A percentile compares a stretch with the other conserved stretches of the same genome.
Evolutionary conservation across 2,888 invertebrate species (phyloP).

Genomic region (Pterostichus niger): DNA sequence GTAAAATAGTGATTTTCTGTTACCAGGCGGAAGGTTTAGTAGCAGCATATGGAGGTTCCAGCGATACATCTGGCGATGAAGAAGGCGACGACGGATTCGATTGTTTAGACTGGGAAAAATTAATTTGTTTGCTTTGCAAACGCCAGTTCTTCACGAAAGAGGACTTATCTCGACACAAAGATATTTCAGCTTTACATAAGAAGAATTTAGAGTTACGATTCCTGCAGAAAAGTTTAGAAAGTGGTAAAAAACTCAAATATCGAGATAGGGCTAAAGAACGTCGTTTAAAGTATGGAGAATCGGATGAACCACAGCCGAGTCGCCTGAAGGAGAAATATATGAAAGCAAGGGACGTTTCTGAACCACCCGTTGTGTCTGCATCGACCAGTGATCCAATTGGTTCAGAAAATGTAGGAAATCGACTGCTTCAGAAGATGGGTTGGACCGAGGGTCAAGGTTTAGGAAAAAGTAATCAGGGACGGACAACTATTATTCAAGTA

Average conservation of each 20-base stretch:
- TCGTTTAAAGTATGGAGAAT: conserved; percentile 94
- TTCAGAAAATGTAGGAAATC: conserved; percentile 95
- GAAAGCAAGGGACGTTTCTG: conserved; percentile 79
- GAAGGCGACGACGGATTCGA: conserved; percentile 85
- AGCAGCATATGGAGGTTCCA: conserved; percentile 89
- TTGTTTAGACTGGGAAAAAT: conserved; percentile 91
- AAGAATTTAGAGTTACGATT: conserved; percentile 84
- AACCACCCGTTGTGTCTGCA: conserved; percentile 77
- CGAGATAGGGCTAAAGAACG: conserved; percentile 98
- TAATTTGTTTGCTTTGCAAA: conserved; percentile 97
- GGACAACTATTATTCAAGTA: conserved; percentile 95
- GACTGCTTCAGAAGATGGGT: conserved; percentile 98
- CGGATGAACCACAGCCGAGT: conserved; percentile 88
- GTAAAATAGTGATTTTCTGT: background rate
- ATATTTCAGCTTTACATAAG: conserved; percentile 96
- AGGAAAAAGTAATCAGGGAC: conserved; percentile 95
- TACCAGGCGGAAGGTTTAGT: conserved; percentile 77
- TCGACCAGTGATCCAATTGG: conserved; percentile 86
- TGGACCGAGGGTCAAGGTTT: conserved; percentile 98
- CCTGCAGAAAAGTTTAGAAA: conserved; percentile 71
- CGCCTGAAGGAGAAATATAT: conserved; percentile 86
- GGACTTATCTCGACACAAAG: conserved; percentile 92
- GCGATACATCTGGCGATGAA: conserved; percentile 79
- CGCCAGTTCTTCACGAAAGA: conserved; percentile 95
- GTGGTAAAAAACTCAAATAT: conserved; percentile 78